Conservation (phyloP, 2,888 invertebrate genomes). For the Ferrisia virgata region DNA sequence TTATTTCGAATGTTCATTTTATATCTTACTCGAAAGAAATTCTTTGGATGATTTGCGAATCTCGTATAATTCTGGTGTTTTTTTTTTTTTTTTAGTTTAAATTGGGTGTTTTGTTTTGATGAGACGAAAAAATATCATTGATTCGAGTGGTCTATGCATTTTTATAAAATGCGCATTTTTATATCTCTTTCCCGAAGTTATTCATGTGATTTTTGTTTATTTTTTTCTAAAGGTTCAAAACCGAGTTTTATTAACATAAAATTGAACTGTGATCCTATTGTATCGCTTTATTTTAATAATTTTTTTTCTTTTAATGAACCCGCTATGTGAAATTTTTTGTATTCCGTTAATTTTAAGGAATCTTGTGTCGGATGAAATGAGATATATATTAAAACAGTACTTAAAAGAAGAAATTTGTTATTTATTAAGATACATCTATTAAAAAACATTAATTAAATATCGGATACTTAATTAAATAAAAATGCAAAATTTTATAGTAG, state of each 20-base stretch:
- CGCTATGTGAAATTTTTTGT: neutral
- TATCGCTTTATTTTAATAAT: slow-evolving; percentile 21
- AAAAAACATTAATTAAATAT: neutral
- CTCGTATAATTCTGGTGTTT: no score
- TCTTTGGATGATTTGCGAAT: neutral
- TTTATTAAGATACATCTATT: neutral
- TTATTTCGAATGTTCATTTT: neutral
- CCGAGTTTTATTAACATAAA: neutral
- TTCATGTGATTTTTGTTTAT: neutral
- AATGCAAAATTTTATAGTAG: slow-evolving; percentile 15
- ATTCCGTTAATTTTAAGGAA: neutral
- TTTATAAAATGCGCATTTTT: neutral
- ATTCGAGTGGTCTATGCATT: neutral
- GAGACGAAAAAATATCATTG: neutral
- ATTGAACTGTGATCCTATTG: slow-evolving; percentile 38
- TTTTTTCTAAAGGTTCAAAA: neutral
- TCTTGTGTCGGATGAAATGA: neutral
- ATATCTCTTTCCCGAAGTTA: neutral
- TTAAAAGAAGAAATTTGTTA: neutral
- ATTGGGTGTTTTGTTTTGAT: neutral
- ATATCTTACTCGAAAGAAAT: neutral
- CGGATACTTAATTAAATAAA: neutral
- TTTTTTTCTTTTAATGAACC: neutral
- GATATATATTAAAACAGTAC: neutral
- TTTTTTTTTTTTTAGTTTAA: no score